These are phyloP conservation scores for Cygnus buccinator DNA, from an alignment of 2,113 vertebrate genomes.

Conservation along the genomic window DNA sequence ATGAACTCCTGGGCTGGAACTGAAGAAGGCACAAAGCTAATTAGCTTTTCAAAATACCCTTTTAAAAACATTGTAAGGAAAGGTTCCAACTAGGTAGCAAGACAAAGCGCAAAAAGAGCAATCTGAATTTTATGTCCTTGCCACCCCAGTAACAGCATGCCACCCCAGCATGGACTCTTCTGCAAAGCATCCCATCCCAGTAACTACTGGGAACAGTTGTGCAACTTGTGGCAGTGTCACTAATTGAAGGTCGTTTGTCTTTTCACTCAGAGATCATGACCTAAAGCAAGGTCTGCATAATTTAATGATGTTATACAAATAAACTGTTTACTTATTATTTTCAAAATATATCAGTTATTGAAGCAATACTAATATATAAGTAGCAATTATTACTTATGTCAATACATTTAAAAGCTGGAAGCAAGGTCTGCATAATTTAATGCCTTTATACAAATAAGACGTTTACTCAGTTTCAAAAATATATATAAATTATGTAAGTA, in stretches of 20 bases:
- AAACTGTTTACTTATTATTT: not conserved
- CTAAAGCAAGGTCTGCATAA: constrained; percentile 25
- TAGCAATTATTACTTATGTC: not conserved
- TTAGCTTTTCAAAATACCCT: constrained; percentile 47
- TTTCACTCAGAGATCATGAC: constrained; percentile 53
- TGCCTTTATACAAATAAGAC: not conserved
- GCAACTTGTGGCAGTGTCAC: constrained; percentile 23
- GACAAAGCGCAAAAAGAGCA: not conserved
- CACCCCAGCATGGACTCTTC: constrained; percentile 23
- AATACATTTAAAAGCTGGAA: not conserved
- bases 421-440: constrained; percentile 11
- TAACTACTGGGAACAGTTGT: constrained; percentile 7
- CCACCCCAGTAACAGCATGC: constrained; percentile 20
- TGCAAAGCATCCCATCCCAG: not conserved
- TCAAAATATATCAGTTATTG: not conserved
- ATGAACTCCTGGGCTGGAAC: not conserved
- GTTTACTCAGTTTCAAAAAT: not conserved
- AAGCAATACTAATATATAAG: not conserved
- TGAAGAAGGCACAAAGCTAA: constrained; percentile 32
- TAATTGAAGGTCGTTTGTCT: constrained; percentile 55
- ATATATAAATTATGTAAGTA: not conserved
- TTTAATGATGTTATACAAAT: not conserved
- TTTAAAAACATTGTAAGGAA: constrained; percentile 32
- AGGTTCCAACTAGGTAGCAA: constrained; percentile 10
- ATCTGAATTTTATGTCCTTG: constrained; percentile 48